A percentile compares a stretch with the other conserved stretches of the same genome.
Conservation (phyloP, 2,797 vertebrate genomes). For the Triplophysa yarkandensis region DNA sequence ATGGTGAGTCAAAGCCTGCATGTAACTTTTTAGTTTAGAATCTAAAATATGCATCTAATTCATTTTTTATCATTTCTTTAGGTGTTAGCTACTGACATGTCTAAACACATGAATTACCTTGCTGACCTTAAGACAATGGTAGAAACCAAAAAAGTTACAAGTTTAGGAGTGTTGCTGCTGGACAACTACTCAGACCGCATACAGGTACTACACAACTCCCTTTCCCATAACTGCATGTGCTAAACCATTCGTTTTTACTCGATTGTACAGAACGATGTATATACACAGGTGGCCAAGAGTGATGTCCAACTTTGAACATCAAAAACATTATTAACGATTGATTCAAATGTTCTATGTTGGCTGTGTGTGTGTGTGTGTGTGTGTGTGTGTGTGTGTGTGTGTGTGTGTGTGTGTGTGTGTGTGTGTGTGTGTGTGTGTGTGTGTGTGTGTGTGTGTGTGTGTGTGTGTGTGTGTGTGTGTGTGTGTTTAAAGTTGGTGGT, state of each 20-base stretch:
- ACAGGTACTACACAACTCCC: conserved; percentile 75
- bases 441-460: no score
- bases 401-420: no score
- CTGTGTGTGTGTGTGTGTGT: no score
- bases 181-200: conserved; percentile 95
- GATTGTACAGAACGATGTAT: no score
- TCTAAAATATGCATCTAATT: not conserved
- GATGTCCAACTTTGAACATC: no score
- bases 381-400: no score
- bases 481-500: no score
- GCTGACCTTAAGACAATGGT: conserved; percentile 96
- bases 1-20: conserved; percentile 76
- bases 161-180: conserved; percentile 87
- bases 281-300: no score
- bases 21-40: not conserved
- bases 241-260: not conserved
- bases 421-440: no score
- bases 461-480: no score
- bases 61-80: conserved; percentile 51
- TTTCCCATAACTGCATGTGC: not conserved
- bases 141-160: conserved; percentile 95
- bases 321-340: no score
- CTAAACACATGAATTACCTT: conserved; percentile 94
- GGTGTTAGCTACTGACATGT: conserved; percentile 96
- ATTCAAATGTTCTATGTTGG: no score